These are phyloP conservation scores for Empidonax traillii DNA, from an alignment of 2,113 vertebrate species.

Conservation along the genomic window DNA sequence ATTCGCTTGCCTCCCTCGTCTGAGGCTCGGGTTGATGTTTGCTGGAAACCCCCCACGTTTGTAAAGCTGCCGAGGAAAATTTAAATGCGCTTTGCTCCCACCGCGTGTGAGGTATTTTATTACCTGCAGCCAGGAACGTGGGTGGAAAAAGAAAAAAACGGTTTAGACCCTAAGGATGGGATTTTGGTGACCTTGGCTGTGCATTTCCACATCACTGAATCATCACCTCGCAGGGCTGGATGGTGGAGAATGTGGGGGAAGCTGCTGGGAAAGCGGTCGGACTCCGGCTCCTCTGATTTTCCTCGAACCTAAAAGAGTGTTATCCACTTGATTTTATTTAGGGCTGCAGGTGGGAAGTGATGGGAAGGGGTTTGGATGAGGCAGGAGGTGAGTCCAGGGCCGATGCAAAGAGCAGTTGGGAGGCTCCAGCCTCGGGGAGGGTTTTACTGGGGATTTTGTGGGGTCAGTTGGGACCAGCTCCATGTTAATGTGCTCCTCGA, in stretches of 20 bases:
- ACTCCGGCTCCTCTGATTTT: neutral
- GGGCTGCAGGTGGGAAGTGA: constrained; percentile 18
- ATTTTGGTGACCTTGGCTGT: constrained; percentile 5
- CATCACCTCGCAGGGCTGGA: neutral
- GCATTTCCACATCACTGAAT: neutral
- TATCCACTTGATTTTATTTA: neutral
- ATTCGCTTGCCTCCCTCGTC: neutral
- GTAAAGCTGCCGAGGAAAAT: neutral
- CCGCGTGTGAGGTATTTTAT: neutral
- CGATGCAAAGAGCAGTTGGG: neutral
- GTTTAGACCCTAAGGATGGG: neutral
- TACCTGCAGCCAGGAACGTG: neutral
- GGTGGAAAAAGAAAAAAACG: neutral
- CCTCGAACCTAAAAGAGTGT: neutral
- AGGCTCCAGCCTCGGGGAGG: neutral
- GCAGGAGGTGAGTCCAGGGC: neutral
- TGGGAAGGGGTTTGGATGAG: constrained; percentile 6
- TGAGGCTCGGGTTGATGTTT: neutral
- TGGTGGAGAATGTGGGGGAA: neutral
- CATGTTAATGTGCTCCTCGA: neutral
- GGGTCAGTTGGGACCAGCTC: neutral
- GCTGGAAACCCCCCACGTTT: neutral
- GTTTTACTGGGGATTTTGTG: neutral
- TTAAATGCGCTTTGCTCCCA: neutral
- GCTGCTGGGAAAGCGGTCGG: neutral